These are phyloP conservation scores for Anthopleura sola DNA, from an alignment of 64 coral and sea anemone genomes.

Conservation along the genomic window DNA sequence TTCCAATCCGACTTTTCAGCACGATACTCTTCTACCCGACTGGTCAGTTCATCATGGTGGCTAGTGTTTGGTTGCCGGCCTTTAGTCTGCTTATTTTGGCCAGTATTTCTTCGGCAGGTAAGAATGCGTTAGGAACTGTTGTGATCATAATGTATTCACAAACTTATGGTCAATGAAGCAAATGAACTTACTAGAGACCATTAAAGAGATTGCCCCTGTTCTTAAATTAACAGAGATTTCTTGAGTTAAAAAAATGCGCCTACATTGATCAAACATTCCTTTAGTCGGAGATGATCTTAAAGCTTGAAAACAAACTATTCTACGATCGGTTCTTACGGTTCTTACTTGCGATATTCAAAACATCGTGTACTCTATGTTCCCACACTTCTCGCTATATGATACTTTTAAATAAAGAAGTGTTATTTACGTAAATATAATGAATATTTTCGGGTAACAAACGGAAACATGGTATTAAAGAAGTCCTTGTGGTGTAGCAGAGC, in stretches of 20 bases:
- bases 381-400: background rate
- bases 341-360: background rate
- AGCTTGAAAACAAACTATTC: background rate
- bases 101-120: background rate
- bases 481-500: background rate
- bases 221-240: background rate
- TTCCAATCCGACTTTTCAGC: background rate
- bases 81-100: background rate
- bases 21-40: background rate
- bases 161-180: background rate
- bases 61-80: background rate
- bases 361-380: too few relatives aligned
- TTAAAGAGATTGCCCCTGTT: background rate
- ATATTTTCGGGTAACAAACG: background rate
- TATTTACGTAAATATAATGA: background rate
- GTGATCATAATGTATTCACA: too few relatives aligned
- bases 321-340: background rate
- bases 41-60: background rate
- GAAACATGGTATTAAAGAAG: background rate
- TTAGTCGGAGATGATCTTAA: too few relatives aligned
- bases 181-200: background rate
- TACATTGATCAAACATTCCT: too few relatives aligned
- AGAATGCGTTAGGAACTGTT: background rate
- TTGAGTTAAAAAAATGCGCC: background rate
- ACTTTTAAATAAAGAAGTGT: background rate